phyloP scores from a whole-genome alignment of 2,888 invertebrate species.

The Leptinotarsa rubiginosa region DNA sequence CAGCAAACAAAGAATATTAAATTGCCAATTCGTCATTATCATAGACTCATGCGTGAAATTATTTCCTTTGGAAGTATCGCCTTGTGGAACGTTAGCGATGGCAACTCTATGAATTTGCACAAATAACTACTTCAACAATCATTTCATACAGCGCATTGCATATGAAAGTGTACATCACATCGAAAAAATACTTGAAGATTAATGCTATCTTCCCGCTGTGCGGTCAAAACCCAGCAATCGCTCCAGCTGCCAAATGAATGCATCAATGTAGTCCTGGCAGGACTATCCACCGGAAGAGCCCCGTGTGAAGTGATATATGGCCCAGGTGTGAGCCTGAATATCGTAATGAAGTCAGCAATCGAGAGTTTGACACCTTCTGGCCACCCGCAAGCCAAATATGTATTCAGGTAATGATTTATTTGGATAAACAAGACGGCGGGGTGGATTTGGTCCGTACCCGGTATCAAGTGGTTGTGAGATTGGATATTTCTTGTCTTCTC shows the following conservation, averaged over 20 bases:
- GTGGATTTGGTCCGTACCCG: background rate
- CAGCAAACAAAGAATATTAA: too few relatives aligned
- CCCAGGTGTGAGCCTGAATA: slow-evolving; percentile 59
- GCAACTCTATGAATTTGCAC: too few relatives aligned
- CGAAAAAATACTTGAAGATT: background rate
- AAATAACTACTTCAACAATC: too few relatives aligned
- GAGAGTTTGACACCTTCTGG: slow-evolving; percentile 58
- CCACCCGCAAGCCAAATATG: slow-evolving; percentile 63
- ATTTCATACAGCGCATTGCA: background rate
- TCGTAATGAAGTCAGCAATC: slow-evolving; percentile 62
- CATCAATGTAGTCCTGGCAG: slow-evolving; percentile 19
- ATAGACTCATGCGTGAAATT: too few relatives aligned
- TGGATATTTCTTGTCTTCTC: background rate
- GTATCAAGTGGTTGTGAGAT: slow-evolving; percentile 26
- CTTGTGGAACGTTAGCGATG: too few relatives aligned
- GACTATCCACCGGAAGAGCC: slow-evolving; percentile 49
- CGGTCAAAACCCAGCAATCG: slow-evolving; percentile 3
- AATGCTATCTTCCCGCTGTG: background rate
- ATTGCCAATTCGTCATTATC: too few relatives aligned
- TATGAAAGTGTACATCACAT: background rate
- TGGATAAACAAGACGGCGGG: slow-evolving; percentile 40
- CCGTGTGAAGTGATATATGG: slow-evolving; percentile 55
- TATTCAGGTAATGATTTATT: slow-evolving; percentile 61
- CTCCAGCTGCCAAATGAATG: slow-evolving; percentile 30
- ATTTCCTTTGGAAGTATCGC: too few relatives aligned